Conservation (phyloP, 2,888 invertebrate species). For the Incurvaria masculella region DNA sequence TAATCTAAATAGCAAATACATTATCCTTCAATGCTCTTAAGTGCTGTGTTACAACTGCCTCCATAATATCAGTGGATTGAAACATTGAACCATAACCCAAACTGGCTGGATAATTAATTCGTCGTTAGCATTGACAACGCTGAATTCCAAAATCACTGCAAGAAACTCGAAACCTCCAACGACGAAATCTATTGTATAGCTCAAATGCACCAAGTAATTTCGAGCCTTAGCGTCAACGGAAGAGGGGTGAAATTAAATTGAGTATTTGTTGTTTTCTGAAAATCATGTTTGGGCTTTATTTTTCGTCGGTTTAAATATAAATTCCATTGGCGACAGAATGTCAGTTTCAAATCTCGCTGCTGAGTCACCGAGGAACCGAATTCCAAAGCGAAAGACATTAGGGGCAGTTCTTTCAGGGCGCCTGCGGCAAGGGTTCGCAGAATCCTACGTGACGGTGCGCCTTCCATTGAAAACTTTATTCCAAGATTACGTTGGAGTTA, state of each 20-base stretch:
- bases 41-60: too few species aligned
- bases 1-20: too few species aligned
- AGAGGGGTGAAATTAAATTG: too few species aligned
- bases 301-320: not conserved
- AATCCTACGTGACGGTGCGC: slow-evolving; percentile 48
- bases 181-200: too few species aligned
- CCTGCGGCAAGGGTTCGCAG: slow-evolving; percentile 43
- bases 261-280: not conserved
- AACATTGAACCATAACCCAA: not conserved
- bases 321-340: not conserved
- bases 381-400: slow-evolving; percentile 5
- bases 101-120: not conserved
- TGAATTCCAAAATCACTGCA: not conserved
- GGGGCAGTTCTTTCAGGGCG: slow-evolving; percentile 2
- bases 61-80: too few species aligned
- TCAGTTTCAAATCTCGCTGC: not conserved
- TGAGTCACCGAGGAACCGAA: slow-evolving; percentile 1
- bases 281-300: not conserved
- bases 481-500: slow-evolving; percentile 53
- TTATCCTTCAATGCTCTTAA: too few species aligned
- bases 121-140: not conserved
- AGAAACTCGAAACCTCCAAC: not conserved
- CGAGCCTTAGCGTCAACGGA: too few species aligned
- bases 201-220: too few species aligned
- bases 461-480: slow-evolving; percentile 56